Evolutionary conservation across 53 echinoderm and acorn worm genomes (phyloP).

Genomic region (Hippasteria phrygiana): DNA sequence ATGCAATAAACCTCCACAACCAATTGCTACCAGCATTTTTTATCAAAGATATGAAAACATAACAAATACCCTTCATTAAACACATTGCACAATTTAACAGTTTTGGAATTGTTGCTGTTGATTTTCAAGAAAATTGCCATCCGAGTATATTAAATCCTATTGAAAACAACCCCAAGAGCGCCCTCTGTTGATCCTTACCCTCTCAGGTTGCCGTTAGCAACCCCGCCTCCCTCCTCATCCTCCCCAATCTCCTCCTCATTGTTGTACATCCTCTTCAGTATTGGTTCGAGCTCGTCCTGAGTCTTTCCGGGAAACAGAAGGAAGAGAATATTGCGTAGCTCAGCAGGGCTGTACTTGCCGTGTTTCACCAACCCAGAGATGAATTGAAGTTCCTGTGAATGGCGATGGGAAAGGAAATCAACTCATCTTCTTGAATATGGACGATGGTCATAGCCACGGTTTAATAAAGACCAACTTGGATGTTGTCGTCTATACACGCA

Average conservation of each 20-base stretch:
- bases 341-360: slow-evolving; percentile 71
- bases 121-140: no score
- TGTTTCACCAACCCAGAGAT: slow-evolving; percentile 84
- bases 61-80: no score
- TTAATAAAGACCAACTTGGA: no score
- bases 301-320: slow-evolving; percentile 85
- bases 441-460: no score
- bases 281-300: slow-evolving; percentile 69
- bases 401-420: not conserved
- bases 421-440: no score
- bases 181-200: slow-evolving; percentile 39
- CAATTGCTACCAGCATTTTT: no score
- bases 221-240: slow-evolving; percentile 49
- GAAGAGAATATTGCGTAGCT: slow-evolving; percentile 78
- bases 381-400: slow-evolving; percentile 82
- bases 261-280: slow-evolving; percentile 74
- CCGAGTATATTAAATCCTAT: no score
- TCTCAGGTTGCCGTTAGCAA: slow-evolving; percentile 54
- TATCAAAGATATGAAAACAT: no score
- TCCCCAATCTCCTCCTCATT: slow-evolving; percentile 62
- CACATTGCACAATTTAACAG: no score
- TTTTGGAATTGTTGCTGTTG: no score
- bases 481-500: no score
- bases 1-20: no score
- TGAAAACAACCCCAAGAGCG: not conserved